Evolutionary conservation across 2,888 invertebrate species (phyloP), one percentile per base, ranked within the genome.

Genomic region (Poecilobothrus nobilitatus): DNA sequence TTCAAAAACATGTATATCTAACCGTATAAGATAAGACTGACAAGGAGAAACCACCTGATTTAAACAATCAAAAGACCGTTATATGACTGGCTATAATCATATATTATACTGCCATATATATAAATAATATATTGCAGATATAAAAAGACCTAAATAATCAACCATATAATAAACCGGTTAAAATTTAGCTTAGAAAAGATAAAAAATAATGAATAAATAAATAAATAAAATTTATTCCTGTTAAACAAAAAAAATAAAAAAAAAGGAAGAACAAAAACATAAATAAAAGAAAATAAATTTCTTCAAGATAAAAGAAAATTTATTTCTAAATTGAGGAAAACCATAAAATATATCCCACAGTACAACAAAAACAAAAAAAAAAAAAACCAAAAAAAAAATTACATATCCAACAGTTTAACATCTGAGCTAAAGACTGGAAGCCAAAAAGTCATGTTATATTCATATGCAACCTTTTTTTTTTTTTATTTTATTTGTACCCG

Each of bases 381-480:
- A 4, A 27, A 27, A 27, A 27, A 27, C 2, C 2, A 27, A 27
- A 27, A 27, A 27, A 27, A 27, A 27, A 27, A 27, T 27, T 27
- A 53, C 15, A 12, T 53, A 53, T 53, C 15, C 53, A 53, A n/a
- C 53, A 12, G 27, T 41, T 15, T 41, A 53, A 12, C n/a, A 53
- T 53, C 15, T 12, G 53, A 65, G 20, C 34, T 65, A 65, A 65
- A 65, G 65, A 65, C 65, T 65, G 37, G 65, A 37, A 65, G 65
- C 37, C 65, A 65, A 65, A 65, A 65, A 65, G 34, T 65, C 65
- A 65, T 65, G 65, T 65, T 53, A 18, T 53, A 12, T 37, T 37
- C 37, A 37, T 37, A 37, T 37, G 37, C 37, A 37, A 12, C 37
- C 3, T 27, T 4, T 27, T 27, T 27, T 27, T 27, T 27, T 27